Conservation (phyloP, 2,888 invertebrate genomes). For the Acrobasis consociella region DNA sequence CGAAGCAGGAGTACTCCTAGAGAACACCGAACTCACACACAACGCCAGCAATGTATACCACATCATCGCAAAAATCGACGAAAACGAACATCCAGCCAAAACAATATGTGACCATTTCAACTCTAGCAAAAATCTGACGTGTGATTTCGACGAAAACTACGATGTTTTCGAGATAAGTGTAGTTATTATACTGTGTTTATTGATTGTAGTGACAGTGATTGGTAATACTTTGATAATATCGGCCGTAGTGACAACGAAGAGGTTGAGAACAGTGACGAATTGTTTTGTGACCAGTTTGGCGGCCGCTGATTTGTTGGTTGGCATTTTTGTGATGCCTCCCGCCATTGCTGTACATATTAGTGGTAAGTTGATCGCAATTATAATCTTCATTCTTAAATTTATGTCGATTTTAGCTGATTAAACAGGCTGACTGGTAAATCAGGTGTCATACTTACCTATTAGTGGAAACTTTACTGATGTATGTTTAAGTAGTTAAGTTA, state of each 20-base stretch:
- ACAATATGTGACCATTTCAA: conserved; percentile 37
- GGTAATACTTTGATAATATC: conserved; percentile 96
- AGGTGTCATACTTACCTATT: too few species aligned
- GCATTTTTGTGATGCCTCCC: conserved; percentile 97
- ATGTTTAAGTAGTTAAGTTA: too few species aligned
- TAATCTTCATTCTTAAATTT: neutral
- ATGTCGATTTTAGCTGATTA: too few species aligned
- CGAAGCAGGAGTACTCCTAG: conserved; percentile 55
- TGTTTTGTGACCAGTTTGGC: conserved; percentile 98
- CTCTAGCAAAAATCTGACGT: conserved; percentile 32
- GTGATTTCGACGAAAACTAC: conserved; percentile 46
- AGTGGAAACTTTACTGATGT: too few species aligned
- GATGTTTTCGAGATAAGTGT: conserved; percentile 82
- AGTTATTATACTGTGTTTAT: conserved; percentile 84
- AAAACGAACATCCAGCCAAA: conserved; percentile 34
- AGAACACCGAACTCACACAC: conserved; percentile 62
- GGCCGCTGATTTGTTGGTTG: conserved; percentile 95
- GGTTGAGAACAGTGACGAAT: conserved; percentile 96
- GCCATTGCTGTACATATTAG: conserved; percentile 94
- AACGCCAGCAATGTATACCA: conserved; percentile 56
- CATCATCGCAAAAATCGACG: conserved; percentile 45
- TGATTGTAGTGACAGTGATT: conserved; percentile 88
- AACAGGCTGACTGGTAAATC: too few species aligned
- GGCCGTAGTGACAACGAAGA: conserved; percentile 92
- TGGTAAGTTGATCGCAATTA: conserved; percentile 80